Evolutionary conservation across 2,113 vertebrate genomes (phyloP).

Genomic region (Hassar affinis): DNA sequence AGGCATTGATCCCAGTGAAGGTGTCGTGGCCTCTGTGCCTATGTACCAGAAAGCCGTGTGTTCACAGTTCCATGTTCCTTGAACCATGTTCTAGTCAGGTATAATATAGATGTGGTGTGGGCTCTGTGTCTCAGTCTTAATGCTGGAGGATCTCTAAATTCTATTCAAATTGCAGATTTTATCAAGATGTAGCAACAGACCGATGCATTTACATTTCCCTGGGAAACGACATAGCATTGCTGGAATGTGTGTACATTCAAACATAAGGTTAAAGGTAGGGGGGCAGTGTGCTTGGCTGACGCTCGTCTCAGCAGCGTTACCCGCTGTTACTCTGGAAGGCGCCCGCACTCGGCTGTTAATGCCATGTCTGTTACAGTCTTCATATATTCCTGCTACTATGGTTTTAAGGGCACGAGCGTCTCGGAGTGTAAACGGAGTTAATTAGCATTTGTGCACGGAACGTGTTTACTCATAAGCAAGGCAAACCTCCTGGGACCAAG

Average conservation of each 20-base stretch:
- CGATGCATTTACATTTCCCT: no score
- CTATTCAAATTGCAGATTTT: not conserved
- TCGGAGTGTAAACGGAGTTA: slow-evolving; percentile 52
- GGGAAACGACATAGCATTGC: not conserved
- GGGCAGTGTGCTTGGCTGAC: not conserved
- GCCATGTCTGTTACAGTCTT: not conserved
- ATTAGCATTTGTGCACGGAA: slow-evolving; percentile 54
- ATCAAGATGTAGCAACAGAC: no score
- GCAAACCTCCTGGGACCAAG: slow-evolving; percentile 44
- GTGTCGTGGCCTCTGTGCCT: not conserved
- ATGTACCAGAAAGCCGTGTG: not conserved
- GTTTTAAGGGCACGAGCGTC: slow-evolving; percentile 29
- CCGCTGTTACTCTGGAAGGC: not conserved
- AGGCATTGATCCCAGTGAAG: no score
- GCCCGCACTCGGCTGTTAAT: not conserved
- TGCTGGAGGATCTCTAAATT: not conserved
- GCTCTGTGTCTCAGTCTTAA: not conserved
- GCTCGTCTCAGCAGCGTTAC: not conserved
- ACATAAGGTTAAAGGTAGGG: not conserved
- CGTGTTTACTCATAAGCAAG: slow-evolving; percentile 58
- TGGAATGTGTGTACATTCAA: not conserved
- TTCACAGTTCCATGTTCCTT: no score
- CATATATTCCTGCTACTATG: slow-evolving; percentile 20
- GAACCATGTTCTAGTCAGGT: not conserved
- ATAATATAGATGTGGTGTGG: not conserved